Base-by-base conservation (phyloP, 1,140 invertebrate species). In the Panagrolaimus sp. region DNA sequence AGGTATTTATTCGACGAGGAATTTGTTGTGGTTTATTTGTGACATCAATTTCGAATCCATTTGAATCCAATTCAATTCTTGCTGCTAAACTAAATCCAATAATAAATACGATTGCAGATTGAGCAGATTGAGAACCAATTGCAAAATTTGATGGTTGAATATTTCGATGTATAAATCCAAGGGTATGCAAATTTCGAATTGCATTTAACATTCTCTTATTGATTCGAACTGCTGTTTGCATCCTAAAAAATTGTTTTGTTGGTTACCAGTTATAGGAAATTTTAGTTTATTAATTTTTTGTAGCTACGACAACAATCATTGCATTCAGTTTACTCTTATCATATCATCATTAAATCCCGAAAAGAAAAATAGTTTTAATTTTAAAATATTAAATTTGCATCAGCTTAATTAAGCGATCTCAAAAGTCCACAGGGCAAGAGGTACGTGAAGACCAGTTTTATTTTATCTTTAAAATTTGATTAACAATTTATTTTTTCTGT, bases 71-170 rank as follows among this genome's bases (percentile, higher is more conserved):
- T 1, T 58, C 52, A 4, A 58, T 58, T 14, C 21, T 21, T n/a
- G 21, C 28, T 0, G 52, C 14, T 58, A 58, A 28, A 2, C 21
- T 58, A 28, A 58, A 58, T 58, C 52, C 52, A 21, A 58, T 21
- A 6, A 58, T 5, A 21, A 58, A 58, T 21, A 58, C 52, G 5
- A 58, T 58, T 14, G 52, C 28, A 21, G 21, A 26, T 28, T 12
- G 12, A 2, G 52, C 21, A 2, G 52, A 58, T 38, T 38, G 32
- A 10, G 52, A 58, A 6, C 52, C 52, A 12, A 58, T 28, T 26
- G 52, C 52, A 14, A 58, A 58, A 58, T 58, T 58, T 5, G 52
- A 58, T 2, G 52, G 52, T 58, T 58, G 52, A 58, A 58, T 58
- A 28, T 58, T 58, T 58, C 52, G 52, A 58, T 58, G 52, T 2